A percentile compares a stretch with the other conserved stretches of the same genome.
phyloP scores from a whole-genome alignment of 2,888 invertebrate genomes.

The Peribatodes rhomboidaria region DNA sequence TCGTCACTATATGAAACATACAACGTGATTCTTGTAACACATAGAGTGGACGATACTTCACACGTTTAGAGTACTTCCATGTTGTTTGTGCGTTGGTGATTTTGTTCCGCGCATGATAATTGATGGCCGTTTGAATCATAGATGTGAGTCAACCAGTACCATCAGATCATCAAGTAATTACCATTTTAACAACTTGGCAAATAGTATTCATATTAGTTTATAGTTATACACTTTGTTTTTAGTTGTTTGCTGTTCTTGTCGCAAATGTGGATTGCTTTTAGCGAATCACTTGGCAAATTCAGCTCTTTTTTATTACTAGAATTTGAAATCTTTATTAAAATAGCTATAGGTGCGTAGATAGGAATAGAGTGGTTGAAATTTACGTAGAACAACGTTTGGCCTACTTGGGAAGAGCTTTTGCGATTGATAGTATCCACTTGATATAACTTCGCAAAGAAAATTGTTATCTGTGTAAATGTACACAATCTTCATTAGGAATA shows the following conservation, averaged over 20 bases:
- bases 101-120: conserved; percentile 40
- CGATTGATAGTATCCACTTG: conserved; percentile 6
- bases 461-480: too few relatives aligned
- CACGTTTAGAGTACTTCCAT: conserved; percentile 31
- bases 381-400: neutral
- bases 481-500: too few relatives aligned
- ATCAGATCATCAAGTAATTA: conserved; percentile 30
- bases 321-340: conserved; percentile 17
- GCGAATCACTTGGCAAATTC: neutral
- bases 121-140: conserved; percentile 40
- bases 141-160: conserved; percentile 40
- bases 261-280: neutral
- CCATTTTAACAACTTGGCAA: conserved; percentile 34
- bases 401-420: conserved; percentile 3
- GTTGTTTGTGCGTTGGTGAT: conserved; percentile 25
- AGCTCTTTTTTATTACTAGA: neutral
- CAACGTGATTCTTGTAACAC: conserved; percentile 8
- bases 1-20: conserved; percentile 30
- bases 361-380: conserved; percentile 1
- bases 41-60: conserved; percentile 20
- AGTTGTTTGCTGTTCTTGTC: neutral
- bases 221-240: too few relatives aligned
- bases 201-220: too few relatives aligned
- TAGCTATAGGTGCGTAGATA: neutral
- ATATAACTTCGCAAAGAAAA: neutral